phyloP scores from a whole-genome alignment of 2,797 vertebrate species.

The Nannoperca australis region DNA sequence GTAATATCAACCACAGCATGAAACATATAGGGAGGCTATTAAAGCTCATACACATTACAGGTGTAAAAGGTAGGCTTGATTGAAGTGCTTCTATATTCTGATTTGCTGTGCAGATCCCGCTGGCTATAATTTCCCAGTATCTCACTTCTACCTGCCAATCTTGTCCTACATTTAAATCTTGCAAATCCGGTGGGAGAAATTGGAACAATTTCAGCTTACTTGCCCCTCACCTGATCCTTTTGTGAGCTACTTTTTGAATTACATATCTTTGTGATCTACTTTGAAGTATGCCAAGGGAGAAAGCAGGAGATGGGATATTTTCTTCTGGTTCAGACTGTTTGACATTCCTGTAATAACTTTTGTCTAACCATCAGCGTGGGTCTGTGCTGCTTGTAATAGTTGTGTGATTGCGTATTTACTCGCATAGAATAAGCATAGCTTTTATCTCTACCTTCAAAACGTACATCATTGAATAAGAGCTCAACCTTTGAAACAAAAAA shows the following conservation, averaged over 20 bases:
- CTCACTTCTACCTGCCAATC: constrained; percentile 68
- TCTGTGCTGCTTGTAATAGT: constrained; percentile 44
- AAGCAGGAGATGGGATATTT: constrained; percentile 63
- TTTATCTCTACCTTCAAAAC: constrained; percentile 29
- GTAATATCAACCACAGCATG: constrained; percentile 30
- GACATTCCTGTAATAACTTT: constrained; percentile 71
- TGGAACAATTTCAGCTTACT: constrained; percentile 78
- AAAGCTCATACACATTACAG: constrained; percentile 40
- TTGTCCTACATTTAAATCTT: constrained; percentile 73
- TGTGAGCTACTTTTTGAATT: constrained; percentile 68
- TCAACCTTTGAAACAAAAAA: constrained; percentile 46
- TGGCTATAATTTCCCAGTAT: constrained; percentile 68
- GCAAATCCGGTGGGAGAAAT: constrained; percentile 69
- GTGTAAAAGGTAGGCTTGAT: constrained; percentile 54
- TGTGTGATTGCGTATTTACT: constrained; percentile 62
- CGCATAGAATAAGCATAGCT: constrained; percentile 40
- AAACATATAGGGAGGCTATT: constrained; percentile 39
- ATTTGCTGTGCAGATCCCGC: constrained; percentile 58
- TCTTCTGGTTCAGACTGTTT: constrained; percentile 63
- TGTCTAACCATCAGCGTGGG: constrained; percentile 51
- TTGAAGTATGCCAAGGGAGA: constrained; percentile 65
- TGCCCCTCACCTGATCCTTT: constrained; percentile 74
- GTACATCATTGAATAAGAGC: constrained; percentile 26
- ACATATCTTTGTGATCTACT: constrained; percentile 70
- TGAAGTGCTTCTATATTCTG: constrained; percentile 67